Evolutionary conservation across 2,888 invertebrate genomes (phyloP).

Genomic region (Escarpia spicata): DNA sequence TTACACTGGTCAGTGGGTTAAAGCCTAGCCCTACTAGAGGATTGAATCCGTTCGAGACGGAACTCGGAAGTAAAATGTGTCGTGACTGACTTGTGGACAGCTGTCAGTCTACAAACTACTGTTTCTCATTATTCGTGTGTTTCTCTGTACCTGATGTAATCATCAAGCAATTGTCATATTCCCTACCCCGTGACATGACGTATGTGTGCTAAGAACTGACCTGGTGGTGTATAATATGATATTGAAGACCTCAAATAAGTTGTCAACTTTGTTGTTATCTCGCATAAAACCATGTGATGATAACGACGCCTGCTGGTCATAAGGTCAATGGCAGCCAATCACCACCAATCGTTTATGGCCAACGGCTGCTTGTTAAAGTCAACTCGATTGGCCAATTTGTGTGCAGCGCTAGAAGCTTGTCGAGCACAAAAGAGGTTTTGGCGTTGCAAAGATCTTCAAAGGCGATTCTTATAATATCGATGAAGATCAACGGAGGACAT

Average conservation of each 20-base stretch:
- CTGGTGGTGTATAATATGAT: neutral
- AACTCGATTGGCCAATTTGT: constrained; percentile 16
- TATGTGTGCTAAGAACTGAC: neutral
- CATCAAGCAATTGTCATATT: neutral
- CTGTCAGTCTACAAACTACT: neutral
- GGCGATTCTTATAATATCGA: neutral
- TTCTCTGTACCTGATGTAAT: neutral
- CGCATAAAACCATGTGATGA: constrained; percentile 8
- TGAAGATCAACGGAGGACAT: neutral
- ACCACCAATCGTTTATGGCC: constrained; percentile 6
- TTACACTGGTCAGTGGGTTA: no score
- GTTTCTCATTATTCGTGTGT: neutral
- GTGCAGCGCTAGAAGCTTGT: constrained; percentile 13
- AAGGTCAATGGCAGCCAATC: constrained; percentile 12
- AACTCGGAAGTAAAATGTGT: no score
- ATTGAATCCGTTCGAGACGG: neutral
- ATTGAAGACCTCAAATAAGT: constrained; percentile 3
- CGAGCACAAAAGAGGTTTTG: constrained; percentile 13
- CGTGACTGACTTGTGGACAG: neutral
- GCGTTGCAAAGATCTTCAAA: constrained; percentile 5
- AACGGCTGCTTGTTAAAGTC: neutral
- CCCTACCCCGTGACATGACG: neutral
- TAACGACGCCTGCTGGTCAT: constrained; percentile 16
- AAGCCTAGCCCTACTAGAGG: no score
- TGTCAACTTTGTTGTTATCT: constrained; percentile 16